Conservation (phyloP, 2,113 vertebrate genomes). For the Dendropsophus ebraccatus region DNA sequence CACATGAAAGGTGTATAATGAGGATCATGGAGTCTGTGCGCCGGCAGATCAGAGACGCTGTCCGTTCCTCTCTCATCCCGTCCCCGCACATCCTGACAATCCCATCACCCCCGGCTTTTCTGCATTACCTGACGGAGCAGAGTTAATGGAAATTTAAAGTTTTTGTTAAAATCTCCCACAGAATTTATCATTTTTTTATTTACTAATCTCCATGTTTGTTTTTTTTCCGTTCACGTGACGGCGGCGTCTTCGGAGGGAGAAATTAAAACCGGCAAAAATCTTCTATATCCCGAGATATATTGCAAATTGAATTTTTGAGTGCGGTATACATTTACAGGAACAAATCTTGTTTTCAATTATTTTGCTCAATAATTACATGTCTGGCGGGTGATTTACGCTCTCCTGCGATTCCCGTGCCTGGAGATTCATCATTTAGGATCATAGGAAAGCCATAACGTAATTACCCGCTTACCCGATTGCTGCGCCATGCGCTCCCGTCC, state of each 20-base stretch:
- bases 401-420: conserved; percentile 22
- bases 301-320: conserved; percentile 55
- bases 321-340: conserved; percentile 23
- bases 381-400: conserved; percentile 40
- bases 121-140: too few relatives aligned
- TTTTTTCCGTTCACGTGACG: neutral
- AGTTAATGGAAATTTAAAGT: too few relatives aligned
- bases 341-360: conserved; percentile 55
- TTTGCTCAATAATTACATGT: conserved; percentile 51
- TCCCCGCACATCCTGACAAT: too few relatives aligned
- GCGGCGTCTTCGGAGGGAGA: neutral
- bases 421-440: conserved; percentile 35
- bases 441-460: conserved; percentile 7
- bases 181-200: neutral
- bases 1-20: too few relatives aligned
- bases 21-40: too few relatives aligned
- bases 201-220: neutral
- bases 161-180: neutral
- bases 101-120: too few relatives aligned
- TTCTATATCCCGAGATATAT: conserved; percentile 30
- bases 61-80: too few relatives aligned
- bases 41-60: too few relatives aligned
- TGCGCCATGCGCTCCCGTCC: neutral
- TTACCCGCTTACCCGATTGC: conserved; percentile 2
- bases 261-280: neutral